phyloP scores from a whole-genome alignment of 2,113 vertebrate genomes.

The Semnornis frantzii region DNA sequence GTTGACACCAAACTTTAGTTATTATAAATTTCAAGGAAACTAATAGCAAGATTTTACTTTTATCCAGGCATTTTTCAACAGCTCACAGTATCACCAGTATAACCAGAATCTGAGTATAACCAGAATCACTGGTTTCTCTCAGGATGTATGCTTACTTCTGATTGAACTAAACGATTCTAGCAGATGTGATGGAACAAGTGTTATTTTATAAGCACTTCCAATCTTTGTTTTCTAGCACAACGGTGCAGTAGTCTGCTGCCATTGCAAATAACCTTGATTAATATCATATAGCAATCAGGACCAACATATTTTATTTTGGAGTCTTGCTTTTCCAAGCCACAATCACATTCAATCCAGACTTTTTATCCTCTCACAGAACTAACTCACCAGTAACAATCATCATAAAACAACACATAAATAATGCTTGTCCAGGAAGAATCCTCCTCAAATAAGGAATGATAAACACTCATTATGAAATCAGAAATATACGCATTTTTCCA shows the following conservation, averaged over 20 bases:
- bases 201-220: background rate
- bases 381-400: background rate
- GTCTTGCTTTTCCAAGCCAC: background rate
- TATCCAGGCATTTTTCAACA: background rate
- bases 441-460: background rate
- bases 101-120: too few relatives aligned
- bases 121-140: background rate
- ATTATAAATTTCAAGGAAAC: background rate
- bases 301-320: background rate
- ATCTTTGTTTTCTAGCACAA: background rate
- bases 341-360: background rate
- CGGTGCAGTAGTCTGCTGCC: background rate
- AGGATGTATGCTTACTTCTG: background rate
- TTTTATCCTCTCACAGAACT: background rate
- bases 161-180: background rate
- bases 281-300: background rate
- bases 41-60: background rate
- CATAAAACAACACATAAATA: background rate
- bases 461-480: background rate
- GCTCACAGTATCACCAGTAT: background rate
- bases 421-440: background rate
- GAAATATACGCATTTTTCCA: background rate
- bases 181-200: background rate
- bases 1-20: background rate
- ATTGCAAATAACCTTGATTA: background rate